Evolutionary conservation across 2,888 invertebrate genomes (phyloP), one percentile per base, ranked within the genome.

Genomic region (Belgica antarctica): DNA sequence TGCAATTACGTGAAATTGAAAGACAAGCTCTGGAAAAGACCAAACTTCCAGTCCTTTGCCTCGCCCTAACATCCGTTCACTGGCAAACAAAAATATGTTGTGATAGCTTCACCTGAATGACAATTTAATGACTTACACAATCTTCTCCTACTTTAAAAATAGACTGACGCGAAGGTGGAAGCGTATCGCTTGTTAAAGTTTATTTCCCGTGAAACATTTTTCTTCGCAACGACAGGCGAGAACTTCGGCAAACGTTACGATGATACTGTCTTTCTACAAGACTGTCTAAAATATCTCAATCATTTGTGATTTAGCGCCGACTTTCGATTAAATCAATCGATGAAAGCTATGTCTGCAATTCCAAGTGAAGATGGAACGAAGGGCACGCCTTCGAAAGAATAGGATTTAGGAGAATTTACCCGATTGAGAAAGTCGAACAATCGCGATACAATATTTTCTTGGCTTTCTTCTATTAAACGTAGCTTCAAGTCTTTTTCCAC

Each of bases 21-120:
- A 25, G 25, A 15, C 2, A 24, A 59, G 8, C 22, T 25, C 27
- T 25, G 25, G 12, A 25, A 59, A 27, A 12, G 59, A 59, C 59
- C 59, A 5, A 59, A 59, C 10, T 59, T 25, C 25, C n/a, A 59
- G 27, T 59, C 59, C 59, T 59, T 52, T 27, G 59, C 27, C 22
- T 24, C 27, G 25, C 59, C 59, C 22, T 59, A n/a, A n/a, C n/a
- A n/a, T 59, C 27, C n/a, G n/a, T 59, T 27, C 59, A 27, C 27
- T 8, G 15, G 25, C 59, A 59, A 24, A 59, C 59, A 59, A n/a
- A 52, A 52, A 19, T 17, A 52, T 12, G 52, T 52, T 52, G 62
- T 19, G 31, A 25, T 25, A 62, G 31, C 10, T 62, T 19, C 34
- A 10, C 5, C 4, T 8, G 22, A 52, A 52, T 52, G 52, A 8